These are phyloP conservation scores for Stomatorhinus ivindoensis DNA, from an alignment of 2,113 vertebrate genomes.

Conservation along the genomic window DNA sequence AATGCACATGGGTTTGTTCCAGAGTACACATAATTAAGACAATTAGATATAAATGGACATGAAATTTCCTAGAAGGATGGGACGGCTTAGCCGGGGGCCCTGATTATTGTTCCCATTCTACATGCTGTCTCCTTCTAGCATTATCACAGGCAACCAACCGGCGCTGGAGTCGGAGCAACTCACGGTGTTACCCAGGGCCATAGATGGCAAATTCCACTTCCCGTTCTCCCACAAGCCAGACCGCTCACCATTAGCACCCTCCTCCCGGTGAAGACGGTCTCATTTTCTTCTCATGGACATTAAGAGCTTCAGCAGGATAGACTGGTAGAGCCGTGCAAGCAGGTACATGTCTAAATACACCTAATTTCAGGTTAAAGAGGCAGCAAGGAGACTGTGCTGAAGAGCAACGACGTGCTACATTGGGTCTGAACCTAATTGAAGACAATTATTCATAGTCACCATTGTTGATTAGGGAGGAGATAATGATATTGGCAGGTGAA, in stretches of 20 bases:
- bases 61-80: neutral
- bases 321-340: neutral
- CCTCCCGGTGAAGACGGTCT: neutral
- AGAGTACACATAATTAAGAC: neutral
- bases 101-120: neutral
- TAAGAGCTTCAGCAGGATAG: neutral
- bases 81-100: neutral
- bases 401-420: neutral
- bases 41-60: neutral
- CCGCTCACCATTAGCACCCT: neutral
- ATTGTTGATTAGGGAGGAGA: neutral
- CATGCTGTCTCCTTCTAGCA: neutral
- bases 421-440: conserved; percentile 10
- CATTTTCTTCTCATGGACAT: neutral
- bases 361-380: conserved; percentile 4
- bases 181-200: neutral
- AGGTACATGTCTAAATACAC: neutral
- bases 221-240: neutral
- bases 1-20: neutral
- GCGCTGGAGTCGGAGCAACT: neutral
- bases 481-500: conserved; percentile 20
- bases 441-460: conserved; percentile 9
- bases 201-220: neutral
- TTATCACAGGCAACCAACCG: neutral
- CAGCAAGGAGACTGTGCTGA: neutral